phyloP scores from a whole-genome alignment of 2,113 vertebrate species.

The Agapornis roseicollis region DNA sequence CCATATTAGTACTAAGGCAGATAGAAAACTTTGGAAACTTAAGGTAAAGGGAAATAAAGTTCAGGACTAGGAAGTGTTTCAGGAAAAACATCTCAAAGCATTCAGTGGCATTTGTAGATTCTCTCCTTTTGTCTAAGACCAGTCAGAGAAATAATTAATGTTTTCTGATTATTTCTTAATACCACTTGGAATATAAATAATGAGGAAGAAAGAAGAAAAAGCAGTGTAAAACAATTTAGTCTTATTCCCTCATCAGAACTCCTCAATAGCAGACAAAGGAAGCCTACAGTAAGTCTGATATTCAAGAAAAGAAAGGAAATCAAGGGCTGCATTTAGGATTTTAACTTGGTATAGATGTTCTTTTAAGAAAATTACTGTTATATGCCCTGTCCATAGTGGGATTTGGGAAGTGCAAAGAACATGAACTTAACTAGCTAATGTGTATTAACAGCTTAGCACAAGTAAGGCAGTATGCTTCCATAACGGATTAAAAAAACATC shows the following conservation, averaged over 20 bases:
- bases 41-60: background rate
- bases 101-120: background rate
- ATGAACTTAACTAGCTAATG: background rate
- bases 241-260: background rate
- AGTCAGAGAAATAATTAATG: slow-evolving; percentile 5
- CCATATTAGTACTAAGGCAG: background rate
- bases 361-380: background rate
- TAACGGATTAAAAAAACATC: background rate
- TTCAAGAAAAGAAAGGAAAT: background rate
- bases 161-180: slow-evolving; percentile 16
- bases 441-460: slow-evolving; percentile 18
- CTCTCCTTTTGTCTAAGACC: background rate
- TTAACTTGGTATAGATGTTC: background rate
- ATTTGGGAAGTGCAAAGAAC: background rate
- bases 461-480: background rate
- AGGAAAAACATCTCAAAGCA: background rate
- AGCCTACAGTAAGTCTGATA: background rate
- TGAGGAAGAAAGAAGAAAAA: background rate
- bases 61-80: background rate
- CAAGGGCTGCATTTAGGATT: background rate
- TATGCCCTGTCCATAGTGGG: background rate
- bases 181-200: slow-evolving; percentile 2
- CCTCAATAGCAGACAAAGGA: background rate
- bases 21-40: background rate
- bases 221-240: background rate